phyloP scores from a whole-genome alignment of 2,797 vertebrate genomes.

The Galagoides demidoff region DNA sequence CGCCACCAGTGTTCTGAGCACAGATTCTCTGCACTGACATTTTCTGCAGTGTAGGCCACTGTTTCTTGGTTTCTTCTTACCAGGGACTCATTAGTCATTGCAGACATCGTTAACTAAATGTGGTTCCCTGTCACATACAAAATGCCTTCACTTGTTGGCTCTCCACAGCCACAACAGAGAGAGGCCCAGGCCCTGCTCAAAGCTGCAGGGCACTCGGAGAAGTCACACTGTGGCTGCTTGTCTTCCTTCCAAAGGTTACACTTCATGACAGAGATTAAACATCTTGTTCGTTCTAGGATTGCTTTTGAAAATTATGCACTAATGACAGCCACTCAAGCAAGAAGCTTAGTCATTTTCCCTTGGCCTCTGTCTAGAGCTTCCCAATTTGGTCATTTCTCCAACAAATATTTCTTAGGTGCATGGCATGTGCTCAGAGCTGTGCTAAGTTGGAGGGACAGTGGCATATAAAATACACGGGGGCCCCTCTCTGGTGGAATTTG shows the following conservation, averaged over 20 bases:
- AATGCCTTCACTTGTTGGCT: slow-evolving; percentile 58
- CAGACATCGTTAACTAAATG: slow-evolving; percentile 62
- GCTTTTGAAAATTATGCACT: slow-evolving; percentile 68
- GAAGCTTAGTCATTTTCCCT: slow-evolving; percentile 40
- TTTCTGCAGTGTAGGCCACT: background rate
- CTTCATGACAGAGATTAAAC: slow-evolving; percentile 75
- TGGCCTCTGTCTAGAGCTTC: slow-evolving; percentile 14
- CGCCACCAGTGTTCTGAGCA: background rate
- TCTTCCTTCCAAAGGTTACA: slow-evolving; percentile 71
- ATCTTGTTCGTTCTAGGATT: slow-evolving; percentile 25
- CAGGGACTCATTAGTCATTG: slow-evolving; percentile 54
- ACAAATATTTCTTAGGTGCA: background rate
- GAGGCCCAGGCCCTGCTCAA: rapidly evolving
- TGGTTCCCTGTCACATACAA: slow-evolving; percentile 48
- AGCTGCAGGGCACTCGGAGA: background rate
- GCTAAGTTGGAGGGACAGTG: background rate
- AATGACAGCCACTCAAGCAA: slow-evolving; percentile 52
- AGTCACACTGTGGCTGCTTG: slow-evolving; percentile 39
- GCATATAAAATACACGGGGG: background rate
- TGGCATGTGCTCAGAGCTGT: background rate
- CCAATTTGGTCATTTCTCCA: slow-evolving; percentile 25
- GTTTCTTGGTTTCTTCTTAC: slow-evolving; percentile 23
- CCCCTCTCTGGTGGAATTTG: background rate
- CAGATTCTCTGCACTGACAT: slow-evolving; percentile 41
- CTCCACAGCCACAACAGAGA: background rate